These are phyloP conservation scores for Montipora capitata DNA, from an alignment of 92 coral and sea anemone species.

Conservation along the genomic window DNA sequence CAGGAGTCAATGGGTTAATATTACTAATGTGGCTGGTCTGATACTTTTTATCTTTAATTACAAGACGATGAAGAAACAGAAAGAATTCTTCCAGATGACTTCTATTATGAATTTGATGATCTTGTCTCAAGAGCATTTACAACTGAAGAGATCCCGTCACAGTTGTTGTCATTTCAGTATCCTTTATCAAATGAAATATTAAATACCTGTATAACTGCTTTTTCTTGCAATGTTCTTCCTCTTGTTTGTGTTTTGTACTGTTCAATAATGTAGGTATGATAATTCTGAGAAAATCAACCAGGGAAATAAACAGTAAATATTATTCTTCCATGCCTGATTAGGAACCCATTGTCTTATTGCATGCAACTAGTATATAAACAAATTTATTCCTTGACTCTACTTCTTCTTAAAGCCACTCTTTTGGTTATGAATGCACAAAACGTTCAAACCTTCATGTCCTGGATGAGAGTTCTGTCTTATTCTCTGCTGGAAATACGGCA, in stretches of 20 bases:
- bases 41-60: slow-evolving; percentile 19
- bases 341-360: neutral
- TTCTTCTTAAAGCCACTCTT: slow-evolving; percentile 86
- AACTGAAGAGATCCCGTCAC: slow-evolving; percentile 92
- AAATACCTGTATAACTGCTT: neutral
- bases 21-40: neutral
- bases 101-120: slow-evolving; percentile 90
- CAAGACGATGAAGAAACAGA: slow-evolving; percentile 74
- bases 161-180: slow-evolving; percentile 93
- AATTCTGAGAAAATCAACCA: neutral
- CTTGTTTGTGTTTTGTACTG: too few species aligned
- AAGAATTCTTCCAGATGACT: slow-evolving; percentile 91
- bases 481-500: slow-evolving; percentile 95
- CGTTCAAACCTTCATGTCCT: slow-evolving; percentile 95
- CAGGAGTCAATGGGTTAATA: too few species aligned
- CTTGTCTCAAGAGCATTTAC: slow-evolving; percentile 80
- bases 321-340: too few species aligned
- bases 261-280: too few species aligned
- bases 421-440: slow-evolving; percentile 99
- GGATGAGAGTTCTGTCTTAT: slow-evolving; percentile 89
- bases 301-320: too few species aligned
- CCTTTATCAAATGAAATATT: slow-evolving; percentile 59
- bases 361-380: neutral
- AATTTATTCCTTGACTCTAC: slow-evolving; percentile 20
- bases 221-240: neutral